phyloP scores from a whole-genome alignment of 2,113 vertebrate species.

The Lonchura striata region DNA sequence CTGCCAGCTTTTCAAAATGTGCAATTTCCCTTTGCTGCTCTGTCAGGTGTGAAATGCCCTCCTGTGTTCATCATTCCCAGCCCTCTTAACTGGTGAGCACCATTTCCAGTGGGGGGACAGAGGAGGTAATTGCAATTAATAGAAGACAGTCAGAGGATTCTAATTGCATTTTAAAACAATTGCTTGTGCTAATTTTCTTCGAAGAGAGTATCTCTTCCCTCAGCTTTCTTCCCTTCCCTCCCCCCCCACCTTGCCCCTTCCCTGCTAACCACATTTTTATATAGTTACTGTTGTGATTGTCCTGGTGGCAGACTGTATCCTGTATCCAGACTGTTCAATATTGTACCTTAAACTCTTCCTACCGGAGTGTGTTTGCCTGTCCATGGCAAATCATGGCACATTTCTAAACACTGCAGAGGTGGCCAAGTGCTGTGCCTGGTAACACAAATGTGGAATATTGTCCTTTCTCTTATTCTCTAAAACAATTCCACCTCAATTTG shows the following conservation, averaged over 20 bases:
- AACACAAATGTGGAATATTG: neutral
- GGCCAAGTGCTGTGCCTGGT: neutral
- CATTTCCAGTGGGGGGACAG: neutral
- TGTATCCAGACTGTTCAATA: neutral
- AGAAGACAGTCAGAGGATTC: neutral
- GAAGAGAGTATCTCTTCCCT: neutral
- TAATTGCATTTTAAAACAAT: neutral
- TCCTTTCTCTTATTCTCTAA: neutral
- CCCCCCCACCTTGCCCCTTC: neutral
- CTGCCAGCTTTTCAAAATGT: neutral
- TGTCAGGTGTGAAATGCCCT: neutral
- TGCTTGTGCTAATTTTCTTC: neutral
- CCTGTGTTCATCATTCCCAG: neutral
- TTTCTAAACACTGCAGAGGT: neutral
- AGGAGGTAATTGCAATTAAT: neutral
- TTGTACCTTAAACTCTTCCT: neutral
- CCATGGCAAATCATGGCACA: neutral
- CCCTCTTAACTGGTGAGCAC: neutral
- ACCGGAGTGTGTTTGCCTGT: neutral
- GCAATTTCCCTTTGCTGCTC: neutral
- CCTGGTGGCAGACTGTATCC: neutral
- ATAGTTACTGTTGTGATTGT: neutral
- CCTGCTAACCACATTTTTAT: fast-evolving
- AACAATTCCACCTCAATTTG: neutral
- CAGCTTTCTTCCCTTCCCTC: neutral